These are phyloP conservation scores for Entomyzon cyanotis DNA, from an alignment of 2,113 vertebrate genomes.

Conservation along the genomic window DNA sequence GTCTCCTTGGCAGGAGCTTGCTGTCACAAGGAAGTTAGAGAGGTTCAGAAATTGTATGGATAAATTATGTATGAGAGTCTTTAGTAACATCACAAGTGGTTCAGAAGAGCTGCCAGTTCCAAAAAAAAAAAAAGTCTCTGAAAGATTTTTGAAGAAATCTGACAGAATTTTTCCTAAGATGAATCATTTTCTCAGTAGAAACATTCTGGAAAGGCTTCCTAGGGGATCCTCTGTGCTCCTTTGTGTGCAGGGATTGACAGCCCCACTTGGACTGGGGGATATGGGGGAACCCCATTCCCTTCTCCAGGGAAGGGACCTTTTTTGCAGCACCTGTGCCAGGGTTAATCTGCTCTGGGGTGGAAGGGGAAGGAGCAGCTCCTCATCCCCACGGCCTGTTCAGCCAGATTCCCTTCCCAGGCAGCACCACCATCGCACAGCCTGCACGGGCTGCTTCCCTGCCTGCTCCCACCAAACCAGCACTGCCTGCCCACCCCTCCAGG, in stretches of 20 bases:
- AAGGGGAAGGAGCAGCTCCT: background rate
- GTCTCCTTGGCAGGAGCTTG: background rate
- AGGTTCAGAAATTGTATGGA: background rate
- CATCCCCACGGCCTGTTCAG: background rate
- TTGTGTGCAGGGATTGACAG: background rate
- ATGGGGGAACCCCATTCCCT: background rate
- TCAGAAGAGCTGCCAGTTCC: background rate
- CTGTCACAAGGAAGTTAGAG: background rate
- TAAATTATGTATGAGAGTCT: background rate
- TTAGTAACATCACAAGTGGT: background rate
- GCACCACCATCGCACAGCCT: fast-evolving
- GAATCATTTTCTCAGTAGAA: fast-evolving
- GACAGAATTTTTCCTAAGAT: background rate
- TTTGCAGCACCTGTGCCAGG: background rate
- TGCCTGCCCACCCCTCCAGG: background rate
- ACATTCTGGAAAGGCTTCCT: background rate
- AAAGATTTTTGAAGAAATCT: background rate
- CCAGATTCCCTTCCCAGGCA: background rate
- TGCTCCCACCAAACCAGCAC: background rate
- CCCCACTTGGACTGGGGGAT: background rate
- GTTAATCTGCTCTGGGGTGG: background rate
- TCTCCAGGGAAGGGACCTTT: background rate
- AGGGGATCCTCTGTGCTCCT: background rate
- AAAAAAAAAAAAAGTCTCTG: background rate
- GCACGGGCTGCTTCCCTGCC: background rate